These are phyloP conservation scores for Tachypleus tridentatus DNA, from an alignment of 1,140 invertebrate species.

Conservation along the genomic window DNA sequence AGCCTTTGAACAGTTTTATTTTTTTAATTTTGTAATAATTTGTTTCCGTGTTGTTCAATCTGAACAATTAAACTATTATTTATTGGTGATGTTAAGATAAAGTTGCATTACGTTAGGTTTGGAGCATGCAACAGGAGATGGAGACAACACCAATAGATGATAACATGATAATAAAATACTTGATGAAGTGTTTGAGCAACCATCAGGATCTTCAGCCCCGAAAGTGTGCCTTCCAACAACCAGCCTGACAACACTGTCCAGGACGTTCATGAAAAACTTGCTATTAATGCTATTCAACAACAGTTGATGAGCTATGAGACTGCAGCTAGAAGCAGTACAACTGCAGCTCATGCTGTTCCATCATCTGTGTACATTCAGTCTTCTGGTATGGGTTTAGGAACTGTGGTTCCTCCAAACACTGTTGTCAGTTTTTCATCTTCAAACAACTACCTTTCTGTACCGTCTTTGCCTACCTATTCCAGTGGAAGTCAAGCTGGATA, in stretches of 20 bases:
- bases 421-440: slow-evolving; percentile 18
- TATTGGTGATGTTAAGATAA: too few species aligned
- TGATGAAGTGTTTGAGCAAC: slow-evolving; percentile 12
- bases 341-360: slow-evolving; percentile 28
- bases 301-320: slow-evolving; percentile 72
- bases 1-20: too few species aligned
- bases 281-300: slow-evolving; percentile 77
- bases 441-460: slow-evolving; percentile 8
- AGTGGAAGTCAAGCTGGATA: slow-evolving; percentile 2
- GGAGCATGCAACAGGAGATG: background rate
- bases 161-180: background rate
- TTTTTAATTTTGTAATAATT: too few species aligned
- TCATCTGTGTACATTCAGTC: too few species aligned
- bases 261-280: slow-evolving; percentile 56
- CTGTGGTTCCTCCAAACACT: slow-evolving; percentile 22
- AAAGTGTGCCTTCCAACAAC: background rate
- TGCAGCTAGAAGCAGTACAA: slow-evolving; percentile 30
- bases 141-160: slow-evolving; percentile 5
- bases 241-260: slow-evolving; percentile 3
- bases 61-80: too few species aligned
- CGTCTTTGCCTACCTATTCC: background rate
- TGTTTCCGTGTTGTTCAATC: too few species aligned
- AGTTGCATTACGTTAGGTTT: too few species aligned
- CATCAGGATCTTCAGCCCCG: slow-evolving; percentile 6
- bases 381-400: slow-evolving; percentile 12